Base-by-base conservation (phyloP, 2,113 vertebrate species). In the Parus major region DNA sequence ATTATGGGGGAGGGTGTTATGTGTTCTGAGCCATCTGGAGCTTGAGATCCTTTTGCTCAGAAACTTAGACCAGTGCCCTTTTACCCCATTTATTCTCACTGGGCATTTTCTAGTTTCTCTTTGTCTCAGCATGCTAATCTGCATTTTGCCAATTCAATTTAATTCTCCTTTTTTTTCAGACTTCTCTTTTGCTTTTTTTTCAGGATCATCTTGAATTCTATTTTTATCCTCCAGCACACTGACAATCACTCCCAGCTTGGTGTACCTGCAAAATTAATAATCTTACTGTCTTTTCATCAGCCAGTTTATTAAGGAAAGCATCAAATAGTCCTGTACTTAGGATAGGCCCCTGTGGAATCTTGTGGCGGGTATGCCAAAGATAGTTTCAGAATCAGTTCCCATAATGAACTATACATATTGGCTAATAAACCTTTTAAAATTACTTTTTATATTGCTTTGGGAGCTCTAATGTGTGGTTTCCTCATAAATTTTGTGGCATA, bases 221-320 rank as follows among this genome's bases (percentile, higher is more conserved):
- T 60, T 82, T 76, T 41, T 87, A 11, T 57, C 28, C 15, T 90
- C 39, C 39, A 59, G 14, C 39, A 47, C 69, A 35, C 12, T 69
- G 35, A 49, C n/a, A 91, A 41, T 89, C 24, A 23, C 24, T 91
- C 41, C 53, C 47, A 56, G 24, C 27, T 60, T 53, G 28, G 81
- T 52, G 29, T 84, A 64, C 73, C 65, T 89, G 65, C 22, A 82
- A 91, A 91, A 90, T 82, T 84, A 93, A 86, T 95, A 80, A 75
- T 60, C 44, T 76, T 85, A n/a, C 12, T 81, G 29, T 82, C 65
- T 87, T 87, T 93, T 82, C 44, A 85, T 93, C 53, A 90, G 9
- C 6, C 46, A 68, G 61, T 52, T 90, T 75, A 87, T 90, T 93
- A 90, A 73, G 41, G 15, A 75, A 89, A 87, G 57, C 49, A 53